phyloP scores from a whole-genome alignment of 2,888 invertebrate species.

The Gastracanthus pulcherrimus region DNA sequence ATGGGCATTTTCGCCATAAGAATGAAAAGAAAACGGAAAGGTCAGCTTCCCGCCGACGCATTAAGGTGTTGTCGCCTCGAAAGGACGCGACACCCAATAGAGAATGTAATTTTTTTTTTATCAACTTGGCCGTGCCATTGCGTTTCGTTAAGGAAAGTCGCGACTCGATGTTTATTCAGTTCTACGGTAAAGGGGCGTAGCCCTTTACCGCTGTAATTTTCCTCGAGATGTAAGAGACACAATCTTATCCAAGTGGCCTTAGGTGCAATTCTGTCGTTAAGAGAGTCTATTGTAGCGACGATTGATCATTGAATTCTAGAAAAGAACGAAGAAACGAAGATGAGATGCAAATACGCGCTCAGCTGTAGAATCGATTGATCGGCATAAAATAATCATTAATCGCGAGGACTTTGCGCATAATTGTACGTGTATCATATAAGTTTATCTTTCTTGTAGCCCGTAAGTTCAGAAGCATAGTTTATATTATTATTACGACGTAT shows the following conservation, averaged over 20 bases:
- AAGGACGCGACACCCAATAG: slow-evolving; percentile 24
- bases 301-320: slow-evolving; percentile 29
- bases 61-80: slow-evolving; percentile 7
- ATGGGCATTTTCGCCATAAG: slow-evolving; percentile 4
- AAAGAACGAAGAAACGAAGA: neutral
- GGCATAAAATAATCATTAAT: slow-evolving; percentile 30
- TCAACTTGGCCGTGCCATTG: slow-evolving; percentile 59
- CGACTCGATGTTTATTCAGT: slow-evolving; percentile 44
- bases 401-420: slow-evolving; percentile 45
- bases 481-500: slow-evolving; percentile 60
- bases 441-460: slow-evolving; percentile 47
- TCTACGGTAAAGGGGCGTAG: slow-evolving; percentile 9
- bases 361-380: slow-evolving; percentile 29
- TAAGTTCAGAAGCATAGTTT: slow-evolving; percentile 66
- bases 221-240: slow-evolving; percentile 41
- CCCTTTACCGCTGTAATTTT: slow-evolving; percentile 38
- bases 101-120: slow-evolving; percentile 50
- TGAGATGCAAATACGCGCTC: slow-evolving; percentile 4
- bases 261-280: slow-evolving; percentile 57
- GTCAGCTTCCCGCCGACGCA: slow-evolving; percentile 39
- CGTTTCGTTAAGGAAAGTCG: slow-evolving; percentile 51
- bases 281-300: slow-evolving; percentile 38
- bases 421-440: slow-evolving; percentile 54
- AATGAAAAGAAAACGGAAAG: neutral
- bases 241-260: slow-evolving; percentile 60